Evolutionary conservation across 2,797 vertebrate species (phyloP).

Genomic region (Clarias pachynema): DNA sequence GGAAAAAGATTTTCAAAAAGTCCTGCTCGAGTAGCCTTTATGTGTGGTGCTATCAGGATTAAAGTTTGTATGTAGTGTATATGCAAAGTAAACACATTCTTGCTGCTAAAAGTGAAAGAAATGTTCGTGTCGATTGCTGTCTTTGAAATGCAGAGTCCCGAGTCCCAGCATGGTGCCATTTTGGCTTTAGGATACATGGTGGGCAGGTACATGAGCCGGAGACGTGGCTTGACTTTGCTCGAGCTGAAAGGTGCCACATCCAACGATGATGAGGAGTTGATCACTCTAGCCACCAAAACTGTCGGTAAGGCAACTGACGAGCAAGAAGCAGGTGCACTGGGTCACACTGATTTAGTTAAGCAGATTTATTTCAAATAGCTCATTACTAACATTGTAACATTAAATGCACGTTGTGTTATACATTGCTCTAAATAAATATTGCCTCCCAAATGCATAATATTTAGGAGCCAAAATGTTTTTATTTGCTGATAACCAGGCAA

Average conservation of each 20-base stretch:
- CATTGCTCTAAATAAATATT: neutral
- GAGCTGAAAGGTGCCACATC: conserved; percentile 70
- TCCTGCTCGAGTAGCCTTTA: neutral
- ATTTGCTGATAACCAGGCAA: too few relatives aligned
- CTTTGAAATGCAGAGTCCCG: conserved; percentile 80
- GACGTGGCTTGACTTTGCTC: conserved; percentile 68
- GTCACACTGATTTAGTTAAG: neutral
- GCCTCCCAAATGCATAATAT: too few relatives aligned
- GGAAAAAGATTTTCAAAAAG: neutral
- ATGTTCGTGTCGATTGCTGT: conserved; percentile 4
- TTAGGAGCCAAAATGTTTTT: too few relatives aligned
- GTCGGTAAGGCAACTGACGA: conserved; percentile 78
- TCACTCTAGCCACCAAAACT: conserved; percentile 86
- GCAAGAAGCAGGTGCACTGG: neutral
- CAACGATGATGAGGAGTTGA: conserved; percentile 84
- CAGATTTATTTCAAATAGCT: neutral
- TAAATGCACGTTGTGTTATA: neutral
- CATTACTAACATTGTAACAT: neutral
- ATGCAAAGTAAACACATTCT: neutral
- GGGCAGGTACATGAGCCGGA: conserved; percentile 88
- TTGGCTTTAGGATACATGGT: conserved; percentile 94
- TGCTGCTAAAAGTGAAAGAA: neutral
- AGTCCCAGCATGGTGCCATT: conserved; percentile 93
- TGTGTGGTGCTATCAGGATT: neutral
- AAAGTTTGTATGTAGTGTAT: neutral